Evolutionary conservation across 2,797 vertebrate species (phyloP).

Genomic region (Echiichthys vipera): DNA sequence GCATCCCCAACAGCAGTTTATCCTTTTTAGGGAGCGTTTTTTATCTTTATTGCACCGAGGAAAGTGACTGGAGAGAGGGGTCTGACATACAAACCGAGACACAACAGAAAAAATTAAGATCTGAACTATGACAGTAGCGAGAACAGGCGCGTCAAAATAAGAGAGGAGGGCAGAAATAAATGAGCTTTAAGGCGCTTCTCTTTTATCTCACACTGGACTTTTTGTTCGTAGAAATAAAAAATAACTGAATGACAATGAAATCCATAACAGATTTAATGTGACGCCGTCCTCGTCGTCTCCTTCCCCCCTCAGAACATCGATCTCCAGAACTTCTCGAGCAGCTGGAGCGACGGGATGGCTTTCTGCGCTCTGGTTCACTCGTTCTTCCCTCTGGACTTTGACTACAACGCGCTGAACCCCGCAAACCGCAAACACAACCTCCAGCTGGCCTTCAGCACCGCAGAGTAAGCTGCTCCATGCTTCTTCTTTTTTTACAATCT

Average conservation of each 20-base stretch:
- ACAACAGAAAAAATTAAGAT: neutral
- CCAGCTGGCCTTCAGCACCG: slow-evolving; percentile 90
- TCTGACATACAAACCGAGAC: too few species aligned
- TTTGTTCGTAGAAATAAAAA: neutral
- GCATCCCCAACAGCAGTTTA: neutral
- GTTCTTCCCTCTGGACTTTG: slow-evolving; percentile 95
- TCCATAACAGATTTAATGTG: too few species aligned
- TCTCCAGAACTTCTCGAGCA: slow-evolving; percentile 96
- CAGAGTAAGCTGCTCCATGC: slow-evolving; percentile 95
- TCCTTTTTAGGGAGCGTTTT: too few species aligned
- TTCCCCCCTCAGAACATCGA: slow-evolving; percentile 94
- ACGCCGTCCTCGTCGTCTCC: neutral
- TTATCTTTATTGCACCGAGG: too few species aligned
- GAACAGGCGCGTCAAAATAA: neutral
- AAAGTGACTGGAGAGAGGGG: too few species aligned
- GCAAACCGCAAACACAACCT: slow-evolving; percentile 90
- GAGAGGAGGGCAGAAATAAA: neutral
- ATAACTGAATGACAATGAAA: neutral
- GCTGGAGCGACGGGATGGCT: slow-evolving; percentile 96
- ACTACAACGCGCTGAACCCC: slow-evolving; percentile 88
- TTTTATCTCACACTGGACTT: neutral
- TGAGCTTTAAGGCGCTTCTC: neutral
- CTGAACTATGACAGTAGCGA: neutral
- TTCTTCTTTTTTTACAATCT: too few species aligned
- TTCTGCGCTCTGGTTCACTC: slow-evolving; percentile 97